These are phyloP conservation scores for Cryptotis parvus DNA, from an alignment of 2,113 vertebrate species.

Conservation along the genomic window DNA sequence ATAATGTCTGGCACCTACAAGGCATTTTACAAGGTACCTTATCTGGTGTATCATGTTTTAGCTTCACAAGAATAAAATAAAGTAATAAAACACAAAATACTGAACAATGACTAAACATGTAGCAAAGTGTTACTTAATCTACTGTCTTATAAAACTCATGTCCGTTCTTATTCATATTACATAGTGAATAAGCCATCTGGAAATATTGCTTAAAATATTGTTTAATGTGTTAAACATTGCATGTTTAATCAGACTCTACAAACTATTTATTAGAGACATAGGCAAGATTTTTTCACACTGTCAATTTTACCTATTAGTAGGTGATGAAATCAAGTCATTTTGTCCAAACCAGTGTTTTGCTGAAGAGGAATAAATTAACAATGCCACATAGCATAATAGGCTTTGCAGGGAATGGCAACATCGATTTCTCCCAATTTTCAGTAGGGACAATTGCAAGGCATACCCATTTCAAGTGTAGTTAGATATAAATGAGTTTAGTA, in stretches of 20 bases:
- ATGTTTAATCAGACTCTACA: slow-evolving; percentile 9
- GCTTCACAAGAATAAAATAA: not conserved
- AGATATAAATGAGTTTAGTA: not conserved
- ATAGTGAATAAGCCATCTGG: not conserved
- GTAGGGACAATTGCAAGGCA: not conserved
- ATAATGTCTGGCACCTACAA: not conserved
- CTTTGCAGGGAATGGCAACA: not conserved
- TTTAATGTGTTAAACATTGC: slow-evolving; percentile 14
- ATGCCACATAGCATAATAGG: not conserved
- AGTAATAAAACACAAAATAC: not conserved
- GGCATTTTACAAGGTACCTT: not conserved
- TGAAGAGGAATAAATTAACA: slow-evolving; percentile 13
- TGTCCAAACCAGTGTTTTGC: slow-evolving; percentile 18
- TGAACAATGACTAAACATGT: not conserved
- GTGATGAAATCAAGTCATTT: not conserved
- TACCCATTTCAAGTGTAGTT: not conserved
- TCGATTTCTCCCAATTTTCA: not conserved
- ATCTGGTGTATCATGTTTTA: not conserved
- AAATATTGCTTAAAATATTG: slow-evolving; percentile 32
- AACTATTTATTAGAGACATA: not conserved
- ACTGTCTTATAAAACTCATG: not conserved
- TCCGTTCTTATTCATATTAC: not conserved
- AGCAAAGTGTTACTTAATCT: slow-evolving; percentile 2
- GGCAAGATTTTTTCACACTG: slow-evolving; percentile 16
- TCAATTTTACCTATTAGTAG: not conserved